Percentiles rank a stretch among this genome's conserved stretches.
These are phyloP conservation scores for Trachops cirrhosus DNA, from an alignment of 2,797 vertebrate genomes.

Conservation along the genomic window DNA sequence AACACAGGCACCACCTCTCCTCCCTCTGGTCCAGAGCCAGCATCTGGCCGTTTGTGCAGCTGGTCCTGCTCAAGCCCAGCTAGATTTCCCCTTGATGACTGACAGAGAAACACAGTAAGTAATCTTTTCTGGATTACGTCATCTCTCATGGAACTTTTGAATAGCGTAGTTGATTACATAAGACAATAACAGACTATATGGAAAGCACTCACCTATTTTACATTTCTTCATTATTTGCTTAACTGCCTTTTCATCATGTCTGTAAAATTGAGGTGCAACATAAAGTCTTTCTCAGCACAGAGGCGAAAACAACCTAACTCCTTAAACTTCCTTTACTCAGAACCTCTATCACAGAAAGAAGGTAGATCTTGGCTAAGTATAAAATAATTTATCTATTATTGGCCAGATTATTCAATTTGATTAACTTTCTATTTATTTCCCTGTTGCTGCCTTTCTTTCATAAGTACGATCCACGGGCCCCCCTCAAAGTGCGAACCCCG, in stretches of 20 bases:
- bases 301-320: background rate
- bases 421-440: background rate
- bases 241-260: background rate
- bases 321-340: background rate
- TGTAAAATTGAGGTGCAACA: background rate
- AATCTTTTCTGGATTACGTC: background rate
- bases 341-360: background rate
- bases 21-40: background rate
- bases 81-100: background rate
- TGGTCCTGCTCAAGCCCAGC: background rate
- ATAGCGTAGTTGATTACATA: background rate
- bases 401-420: background rate
- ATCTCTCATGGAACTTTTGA: background rate
- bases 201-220: background rate
- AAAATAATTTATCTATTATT: background rate
- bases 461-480: background rate
- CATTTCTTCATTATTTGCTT: background rate
- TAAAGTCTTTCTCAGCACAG: background rate
- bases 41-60: accelerated
- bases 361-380: background rate
- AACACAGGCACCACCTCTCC: background rate
- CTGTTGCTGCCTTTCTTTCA: background rate
- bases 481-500: background rate
- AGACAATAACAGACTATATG: background rate
- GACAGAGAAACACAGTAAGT: background rate